phyloP scores from a whole-genome alignment of 2,888 invertebrate genomes.

The Cheiracanthium punctorium region DNA sequence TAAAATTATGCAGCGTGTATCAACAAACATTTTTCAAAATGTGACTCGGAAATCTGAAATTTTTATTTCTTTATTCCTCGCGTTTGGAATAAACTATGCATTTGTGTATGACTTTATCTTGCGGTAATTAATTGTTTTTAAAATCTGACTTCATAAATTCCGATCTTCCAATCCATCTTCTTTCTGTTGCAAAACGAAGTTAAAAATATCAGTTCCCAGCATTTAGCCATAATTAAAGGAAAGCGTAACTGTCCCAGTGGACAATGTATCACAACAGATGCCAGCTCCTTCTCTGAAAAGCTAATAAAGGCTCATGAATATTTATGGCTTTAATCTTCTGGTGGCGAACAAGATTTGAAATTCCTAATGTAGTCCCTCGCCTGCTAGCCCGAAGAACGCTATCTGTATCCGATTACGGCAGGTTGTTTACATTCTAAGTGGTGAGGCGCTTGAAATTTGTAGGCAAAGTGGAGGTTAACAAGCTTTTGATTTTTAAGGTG shows the following conservation, averaged over 20 bases:
- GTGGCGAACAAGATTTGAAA: neutral
- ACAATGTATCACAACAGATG: conserved; percentile 2
- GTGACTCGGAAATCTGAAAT: too few relatives aligned
- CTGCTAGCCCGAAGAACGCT: neutral
- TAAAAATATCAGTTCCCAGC: neutral
- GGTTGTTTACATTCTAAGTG: neutral
- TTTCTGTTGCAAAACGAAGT: neutral
- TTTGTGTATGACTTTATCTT: neutral
- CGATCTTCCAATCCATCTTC: neutral
- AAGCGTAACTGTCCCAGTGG: neutral
- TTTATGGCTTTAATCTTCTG: conserved; percentile 4
- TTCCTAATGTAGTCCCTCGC: neutral
- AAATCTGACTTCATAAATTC: neutral
- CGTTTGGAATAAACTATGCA: too few relatives aligned
- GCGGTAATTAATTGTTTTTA: neutral
- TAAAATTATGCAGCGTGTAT: too few relatives aligned
- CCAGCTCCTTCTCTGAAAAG: too few relatives aligned
- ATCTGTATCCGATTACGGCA: neutral
- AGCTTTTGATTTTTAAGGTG: neutral
- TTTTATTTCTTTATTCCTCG: too few relatives aligned
- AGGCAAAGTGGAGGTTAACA: neutral
- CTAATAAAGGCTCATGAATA: conserved; percentile 15
- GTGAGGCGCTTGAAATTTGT: neutral
- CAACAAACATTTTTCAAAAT: too few relatives aligned
- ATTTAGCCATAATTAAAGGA: neutral